Evolutionary conservation across 2,797 vertebrate species (phyloP).

Genomic region (Phoeniculus purpureus): DNA sequence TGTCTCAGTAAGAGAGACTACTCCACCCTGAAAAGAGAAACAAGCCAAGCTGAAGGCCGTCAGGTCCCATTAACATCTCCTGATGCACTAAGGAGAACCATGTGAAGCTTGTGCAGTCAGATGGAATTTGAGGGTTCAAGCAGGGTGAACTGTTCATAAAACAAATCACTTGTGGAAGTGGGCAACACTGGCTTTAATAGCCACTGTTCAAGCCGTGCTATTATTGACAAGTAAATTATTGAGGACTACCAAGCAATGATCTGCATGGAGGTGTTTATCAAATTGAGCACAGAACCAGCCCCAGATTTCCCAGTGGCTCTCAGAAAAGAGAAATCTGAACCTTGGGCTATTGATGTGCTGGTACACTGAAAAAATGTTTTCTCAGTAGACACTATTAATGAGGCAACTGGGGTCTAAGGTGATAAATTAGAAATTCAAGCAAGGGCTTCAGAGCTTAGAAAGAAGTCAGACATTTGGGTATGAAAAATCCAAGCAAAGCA

Average conservation of each 20-base stretch:
- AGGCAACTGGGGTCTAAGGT: conserved; percentile 72
- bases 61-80: conserved; percentile 50
- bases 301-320: conserved; percentile 39
- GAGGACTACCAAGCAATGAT: background rate
- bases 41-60: background rate
- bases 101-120: background rate
- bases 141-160: conserved; percentile 10
- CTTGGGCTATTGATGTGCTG: conserved; percentile 33
- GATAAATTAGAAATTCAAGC: conserved; percentile 73
- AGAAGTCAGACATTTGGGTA: conserved; percentile 6
- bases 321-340: conserved; percentile 27
- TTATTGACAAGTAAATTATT: background rate
- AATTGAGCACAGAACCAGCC: conserved; percentile 1
- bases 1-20: background rate
- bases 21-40: background rate
- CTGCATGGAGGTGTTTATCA: background rate
- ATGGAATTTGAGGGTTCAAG: conserved; percentile 33
- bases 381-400: conserved; percentile 61
- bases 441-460: conserved; percentile 50
- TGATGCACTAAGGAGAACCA: background rate
- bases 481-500: conserved; percentile 41
- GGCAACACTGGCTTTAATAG: background rate
- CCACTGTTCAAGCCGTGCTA: background rate
- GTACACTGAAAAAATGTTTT: conserved; percentile 24
- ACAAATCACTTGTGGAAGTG: background rate